phyloP scores from a whole-genome alignment of 2,888 invertebrate species.

The Thecophora atra region DNA sequence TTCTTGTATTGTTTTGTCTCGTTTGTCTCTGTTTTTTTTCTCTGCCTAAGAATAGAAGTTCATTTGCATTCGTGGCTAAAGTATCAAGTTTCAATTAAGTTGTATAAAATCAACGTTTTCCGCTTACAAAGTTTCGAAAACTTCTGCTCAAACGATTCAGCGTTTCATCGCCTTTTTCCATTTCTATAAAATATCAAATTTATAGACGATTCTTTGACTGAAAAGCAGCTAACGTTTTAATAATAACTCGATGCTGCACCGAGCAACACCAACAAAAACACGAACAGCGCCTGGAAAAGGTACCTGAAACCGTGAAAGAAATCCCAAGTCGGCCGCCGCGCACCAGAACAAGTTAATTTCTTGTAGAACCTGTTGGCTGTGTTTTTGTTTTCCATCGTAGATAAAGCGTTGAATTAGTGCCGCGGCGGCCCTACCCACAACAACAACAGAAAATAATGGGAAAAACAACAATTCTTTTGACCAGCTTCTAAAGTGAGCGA shows the following conservation, averaged over 20 bases:
- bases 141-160: background rate
- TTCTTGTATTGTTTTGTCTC: too few species aligned
- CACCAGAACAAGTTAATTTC: slow-evolving; percentile 27
- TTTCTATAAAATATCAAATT: slow-evolving; percentile 32
- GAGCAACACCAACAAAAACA: background rate
- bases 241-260: background rate
- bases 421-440: background rate
- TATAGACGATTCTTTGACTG: slow-evolving; percentile 9
- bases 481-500: slow-evolving; percentile 1
- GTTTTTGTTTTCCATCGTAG: background rate
- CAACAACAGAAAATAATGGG: background rate
- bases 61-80: slow-evolving; percentile 23
- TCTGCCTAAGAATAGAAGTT: slow-evolving; percentile 11
- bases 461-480: background rate
- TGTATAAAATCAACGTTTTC: slow-evolving; percentile 23
- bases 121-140: background rate
- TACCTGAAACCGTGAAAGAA: background rate
- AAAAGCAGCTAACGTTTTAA: background rate
- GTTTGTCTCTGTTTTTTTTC: too few species aligned
- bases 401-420: background rate
- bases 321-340: background rate
- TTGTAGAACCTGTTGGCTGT: slow-evolving; percentile 1
- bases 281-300: slow-evolving; percentile 13
- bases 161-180: background rate
- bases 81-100: slow-evolving; percentile 42